Conservation (phyloP, 2,888 invertebrate species). For the Hyposoter dolosus region DNA sequence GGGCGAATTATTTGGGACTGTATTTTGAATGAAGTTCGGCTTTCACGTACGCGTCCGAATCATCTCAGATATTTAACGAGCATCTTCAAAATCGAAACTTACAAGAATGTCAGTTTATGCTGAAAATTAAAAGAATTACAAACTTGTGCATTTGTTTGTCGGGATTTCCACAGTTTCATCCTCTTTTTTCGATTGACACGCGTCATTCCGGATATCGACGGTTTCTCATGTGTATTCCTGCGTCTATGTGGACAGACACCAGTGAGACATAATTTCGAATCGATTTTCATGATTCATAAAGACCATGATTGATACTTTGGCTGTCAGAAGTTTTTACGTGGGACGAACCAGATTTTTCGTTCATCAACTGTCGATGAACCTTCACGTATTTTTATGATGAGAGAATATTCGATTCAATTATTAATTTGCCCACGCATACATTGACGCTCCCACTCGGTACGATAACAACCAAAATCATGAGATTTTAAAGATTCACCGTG, state of each 20-base stretch:
- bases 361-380: conserved; percentile 17
- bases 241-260: not conserved
- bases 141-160: not conserved
- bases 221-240: not conserved
- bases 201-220: not conserved
- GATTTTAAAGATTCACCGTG: not conserved
- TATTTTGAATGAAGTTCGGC: not conserved
- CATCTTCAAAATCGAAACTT: not conserved
- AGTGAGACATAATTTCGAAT: not conserved
- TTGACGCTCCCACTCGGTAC: conserved; percentile 19
- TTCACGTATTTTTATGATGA: not conserved
- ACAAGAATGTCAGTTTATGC: not conserved
- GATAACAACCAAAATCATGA: conserved; percentile 18
- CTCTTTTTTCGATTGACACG: not conserved
- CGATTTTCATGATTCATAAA: conserved; percentile 13
- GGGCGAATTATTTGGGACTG: not conserved
- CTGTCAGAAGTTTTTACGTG: not conserved
- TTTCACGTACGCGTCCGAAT: not conserved
- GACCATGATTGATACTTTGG: not conserved
- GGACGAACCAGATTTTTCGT: conserved; percentile 25
- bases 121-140: not conserved
- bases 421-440: conserved; percentile 38
- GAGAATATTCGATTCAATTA: conserved; percentile 22
- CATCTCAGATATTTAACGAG: not conserved
- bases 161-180: not conserved